Percentiles rank a stretch among this genome's conserved stretches.
Evolutionary conservation across 2,888 invertebrate genomes (phyloP).

Genomic region (Resseliella maxima): DNA sequence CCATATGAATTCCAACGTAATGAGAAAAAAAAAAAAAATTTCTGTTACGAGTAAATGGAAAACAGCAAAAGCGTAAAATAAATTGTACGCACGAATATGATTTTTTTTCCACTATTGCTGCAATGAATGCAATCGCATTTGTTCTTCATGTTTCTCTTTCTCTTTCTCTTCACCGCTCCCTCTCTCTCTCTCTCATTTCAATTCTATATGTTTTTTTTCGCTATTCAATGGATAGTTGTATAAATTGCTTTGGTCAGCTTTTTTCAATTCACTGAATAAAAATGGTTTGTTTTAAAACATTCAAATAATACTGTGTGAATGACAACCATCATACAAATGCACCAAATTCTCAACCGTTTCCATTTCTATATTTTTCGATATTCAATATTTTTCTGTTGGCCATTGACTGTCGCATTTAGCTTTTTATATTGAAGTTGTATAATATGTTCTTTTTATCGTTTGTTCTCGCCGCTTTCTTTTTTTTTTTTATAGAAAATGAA

Average conservation of each 20-base stretch:
- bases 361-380: constrained; percentile 34
- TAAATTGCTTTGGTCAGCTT: constrained; percentile 45
- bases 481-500: not conserved
- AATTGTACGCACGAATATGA: constrained; percentile 35
- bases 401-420: not conserved
- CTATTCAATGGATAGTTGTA: constrained; percentile 43
- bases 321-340: not conserved
- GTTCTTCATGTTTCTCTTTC: not conserved
- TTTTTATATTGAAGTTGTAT: not conserved
- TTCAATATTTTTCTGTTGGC: not conserved
- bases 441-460: not conserved
- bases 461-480: not conserved
- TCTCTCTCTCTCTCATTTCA: not conserved
- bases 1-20: constrained; percentile 33
- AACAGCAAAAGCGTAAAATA: constrained; percentile 24
- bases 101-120: not conserved
- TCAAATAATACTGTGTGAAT: not conserved
- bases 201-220: not conserved
- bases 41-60: not conserved
- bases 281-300: constrained; percentile 42
- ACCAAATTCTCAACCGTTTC: not conserved
- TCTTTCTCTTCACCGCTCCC: no score
- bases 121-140: not conserved
- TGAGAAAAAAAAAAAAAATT: not conserved
- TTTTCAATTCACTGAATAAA: constrained; percentile 21